A percentile compares a stretch with the other conserved stretches of the same genome.
Evolutionary conservation across 2,888 invertebrate species (phyloP).

Genomic region (Uropetala carovei): DNA sequence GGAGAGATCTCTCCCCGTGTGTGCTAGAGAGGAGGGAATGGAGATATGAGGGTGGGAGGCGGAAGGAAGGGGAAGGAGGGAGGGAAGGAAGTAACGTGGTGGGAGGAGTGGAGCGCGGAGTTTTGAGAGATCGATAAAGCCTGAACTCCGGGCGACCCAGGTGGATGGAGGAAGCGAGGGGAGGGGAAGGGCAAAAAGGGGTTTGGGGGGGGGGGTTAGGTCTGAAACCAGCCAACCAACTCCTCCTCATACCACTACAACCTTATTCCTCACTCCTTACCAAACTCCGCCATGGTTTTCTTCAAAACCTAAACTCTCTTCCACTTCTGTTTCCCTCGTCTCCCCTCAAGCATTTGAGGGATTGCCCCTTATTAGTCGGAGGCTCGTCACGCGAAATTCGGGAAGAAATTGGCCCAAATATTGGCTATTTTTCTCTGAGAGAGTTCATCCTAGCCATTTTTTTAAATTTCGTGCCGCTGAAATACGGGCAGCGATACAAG

Average conservation of each 20-base stretch:
- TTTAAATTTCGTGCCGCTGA: neutral
- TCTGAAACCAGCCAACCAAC: slow-evolving; percentile 6
- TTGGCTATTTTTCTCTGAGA: neutral
- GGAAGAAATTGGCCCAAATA: neutral
- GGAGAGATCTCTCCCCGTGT: no score
- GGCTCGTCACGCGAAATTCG: neutral
- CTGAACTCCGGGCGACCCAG: slow-evolving; percentile 52
- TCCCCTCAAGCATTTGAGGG: neutral
- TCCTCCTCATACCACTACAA: neutral
- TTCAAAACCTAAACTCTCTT: neutral
- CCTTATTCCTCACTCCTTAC: neutral
- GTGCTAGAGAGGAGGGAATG: neutral
- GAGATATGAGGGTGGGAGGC: neutral
- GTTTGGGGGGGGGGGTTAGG: slow-evolving; percentile 11
- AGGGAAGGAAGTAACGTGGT: neutral
- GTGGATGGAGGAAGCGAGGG: neutral
- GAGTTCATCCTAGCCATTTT: neutral
- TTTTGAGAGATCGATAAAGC: slow-evolving; percentile 61
- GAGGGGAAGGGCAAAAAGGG: neutral
- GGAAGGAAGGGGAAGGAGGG: neutral
- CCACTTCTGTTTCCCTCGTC: neutral
- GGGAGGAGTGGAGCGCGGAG: neutral
- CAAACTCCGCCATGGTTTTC: neutral
- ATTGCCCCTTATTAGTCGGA: neutral
- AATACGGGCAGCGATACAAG: no score